A percentile compares a stretch with the other conserved stretches of the same genome.
These are phyloP conservation scores for Latheticus oryzae DNA, from an alignment of 2,888 invertebrate genomes.

Conservation along the genomic window DNA sequence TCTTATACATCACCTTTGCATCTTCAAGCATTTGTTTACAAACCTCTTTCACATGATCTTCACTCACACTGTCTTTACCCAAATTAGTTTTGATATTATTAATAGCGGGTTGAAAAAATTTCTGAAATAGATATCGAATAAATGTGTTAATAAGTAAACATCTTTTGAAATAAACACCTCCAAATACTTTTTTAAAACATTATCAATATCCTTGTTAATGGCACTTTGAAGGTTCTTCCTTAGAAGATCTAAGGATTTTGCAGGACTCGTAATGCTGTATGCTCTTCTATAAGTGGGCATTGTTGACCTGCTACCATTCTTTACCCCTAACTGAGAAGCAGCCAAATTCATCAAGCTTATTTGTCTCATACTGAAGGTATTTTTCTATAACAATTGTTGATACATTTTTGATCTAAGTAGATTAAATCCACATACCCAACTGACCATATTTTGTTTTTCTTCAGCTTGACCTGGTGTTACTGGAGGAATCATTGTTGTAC, in stretches of 20 bases:
- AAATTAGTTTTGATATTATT: constrained; percentile 81
- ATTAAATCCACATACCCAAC: constrained; percentile 60
- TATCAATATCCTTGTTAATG: constrained; percentile 83
- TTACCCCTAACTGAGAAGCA: constrained; percentile 71
- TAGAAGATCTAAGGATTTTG: constrained; percentile 76
- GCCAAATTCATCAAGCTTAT: constrained; percentile 79
- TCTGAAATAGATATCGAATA: constrained; percentile 68
- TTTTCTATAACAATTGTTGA: constrained; percentile 61
- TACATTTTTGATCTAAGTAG: constrained; percentile 2
- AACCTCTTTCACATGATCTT: constrained; percentile 80
- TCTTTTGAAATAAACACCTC: too few species aligned
- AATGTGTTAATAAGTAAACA: not conserved
- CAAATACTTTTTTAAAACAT: constrained; percentile 80
- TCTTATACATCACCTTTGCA: constrained; percentile 77
- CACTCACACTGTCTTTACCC: constrained; percentile 79
- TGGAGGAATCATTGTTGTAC: constrained; percentile 64
- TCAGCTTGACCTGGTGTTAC: constrained; percentile 63
- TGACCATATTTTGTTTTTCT: constrained; percentile 64
- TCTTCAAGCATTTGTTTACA: constrained; percentile 85
- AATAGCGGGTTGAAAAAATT: constrained; percentile 83
- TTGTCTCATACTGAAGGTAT: constrained; percentile 76
- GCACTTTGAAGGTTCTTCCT: constrained; percentile 81
- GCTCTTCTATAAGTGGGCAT: constrained; percentile 62
- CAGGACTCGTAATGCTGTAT: constrained; percentile 66
- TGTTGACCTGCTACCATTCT: constrained; percentile 67